Conservation (phyloP, 2,888 invertebrate genomes). For the Cephus rjabovi region DNA sequence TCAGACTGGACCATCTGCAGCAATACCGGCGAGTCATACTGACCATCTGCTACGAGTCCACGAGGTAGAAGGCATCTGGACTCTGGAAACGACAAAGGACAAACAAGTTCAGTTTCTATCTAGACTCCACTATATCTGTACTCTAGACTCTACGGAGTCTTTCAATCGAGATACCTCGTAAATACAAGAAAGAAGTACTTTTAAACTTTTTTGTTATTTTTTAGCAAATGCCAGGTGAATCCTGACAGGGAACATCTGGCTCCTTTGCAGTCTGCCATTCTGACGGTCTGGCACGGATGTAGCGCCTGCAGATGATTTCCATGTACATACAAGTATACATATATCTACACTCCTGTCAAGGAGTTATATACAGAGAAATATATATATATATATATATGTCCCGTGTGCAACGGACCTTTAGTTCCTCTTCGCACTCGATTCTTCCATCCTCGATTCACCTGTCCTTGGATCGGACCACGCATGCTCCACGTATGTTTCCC, state of each 20-base stretch:
- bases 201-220: neutral
- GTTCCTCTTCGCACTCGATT: neutral
- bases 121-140: neutral
- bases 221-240: neutral
- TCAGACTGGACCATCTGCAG: neutral
- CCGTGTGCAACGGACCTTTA: neutral
- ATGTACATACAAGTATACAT: neutral
- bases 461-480: conserved; percentile 5
- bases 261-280: neutral
- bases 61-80: conserved; percentile 32
- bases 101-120: neutral
- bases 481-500: neutral
- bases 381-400: neutral
- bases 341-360: neutral
- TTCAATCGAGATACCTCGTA: neutral
- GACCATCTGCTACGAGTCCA: conserved; percentile 40
- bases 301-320: neutral
- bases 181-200: neutral
- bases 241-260: neutral
- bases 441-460: neutral
- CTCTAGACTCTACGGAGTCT: neutral
- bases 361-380: neutral
- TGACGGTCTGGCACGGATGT: neutral
- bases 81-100: conserved; percentile 21
- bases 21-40: conserved; percentile 24